Percentiles rank a stretch among this genome's conserved stretches.
These are phyloP conservation scores for Ctenopoma kingsleyae DNA, from an alignment of 2,797 vertebrate genomes.

Conservation along the genomic window DNA sequence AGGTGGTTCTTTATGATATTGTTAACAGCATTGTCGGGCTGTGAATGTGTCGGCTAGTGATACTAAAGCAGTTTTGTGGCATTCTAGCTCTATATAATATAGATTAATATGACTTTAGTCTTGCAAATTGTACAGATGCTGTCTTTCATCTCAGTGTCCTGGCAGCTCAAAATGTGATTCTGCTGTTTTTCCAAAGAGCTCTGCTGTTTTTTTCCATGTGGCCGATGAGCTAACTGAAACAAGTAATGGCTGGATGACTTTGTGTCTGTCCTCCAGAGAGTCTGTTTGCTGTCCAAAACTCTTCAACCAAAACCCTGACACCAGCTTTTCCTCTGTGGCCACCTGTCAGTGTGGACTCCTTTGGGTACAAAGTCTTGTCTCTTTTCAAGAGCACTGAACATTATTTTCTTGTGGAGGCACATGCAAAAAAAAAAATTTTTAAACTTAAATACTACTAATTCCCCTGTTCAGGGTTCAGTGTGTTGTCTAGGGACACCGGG, in stretches of 20 bases:
- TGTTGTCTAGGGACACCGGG: too few relatives aligned
- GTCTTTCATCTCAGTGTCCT: neutral
- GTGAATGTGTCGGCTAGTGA: neutral
- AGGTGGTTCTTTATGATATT: too few relatives aligned
- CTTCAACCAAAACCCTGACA: conserved; percentile 25
- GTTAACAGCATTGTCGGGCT: neutral
- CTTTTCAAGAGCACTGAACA: too few relatives aligned
- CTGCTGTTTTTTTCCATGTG: conserved; percentile 17
- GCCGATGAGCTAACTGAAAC: conserved; percentile 20
- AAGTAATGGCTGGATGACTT: conserved; percentile 36
- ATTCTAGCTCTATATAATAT: neutral
- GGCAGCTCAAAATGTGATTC: conserved; percentile 12
- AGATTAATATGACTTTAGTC: too few relatives aligned
- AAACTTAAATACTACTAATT: neutral
- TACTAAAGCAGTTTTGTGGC: neutral
- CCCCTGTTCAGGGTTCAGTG: too few relatives aligned
- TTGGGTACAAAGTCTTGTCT: conserved; percentile 7
- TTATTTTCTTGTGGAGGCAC: neutral
- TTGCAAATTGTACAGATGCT: too few relatives aligned
- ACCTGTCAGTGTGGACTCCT: conserved; percentile 19
- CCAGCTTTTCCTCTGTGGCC: conserved; percentile 17
- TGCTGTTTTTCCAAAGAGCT: conserved; percentile 9
- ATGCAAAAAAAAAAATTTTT: conserved; percentile 11
- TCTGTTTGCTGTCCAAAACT: conserved; percentile 40
- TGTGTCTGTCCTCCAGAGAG: conserved; percentile 22